Evolutionary conservation across 2,113 vertebrate genomes (phyloP).

Genomic region (Labeo catla): DNA sequence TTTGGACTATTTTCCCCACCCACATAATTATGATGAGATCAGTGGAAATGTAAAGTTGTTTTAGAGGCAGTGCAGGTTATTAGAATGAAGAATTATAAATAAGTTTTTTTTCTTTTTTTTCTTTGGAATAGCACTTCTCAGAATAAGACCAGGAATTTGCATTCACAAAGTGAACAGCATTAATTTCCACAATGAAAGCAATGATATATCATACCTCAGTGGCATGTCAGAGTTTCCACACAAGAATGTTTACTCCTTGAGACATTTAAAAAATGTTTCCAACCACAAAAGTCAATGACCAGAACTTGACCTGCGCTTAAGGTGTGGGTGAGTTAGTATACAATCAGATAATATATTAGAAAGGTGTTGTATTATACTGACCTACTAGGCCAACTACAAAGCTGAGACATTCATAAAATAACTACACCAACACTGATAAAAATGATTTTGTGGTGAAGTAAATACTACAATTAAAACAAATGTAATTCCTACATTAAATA

Average conservation of each 20-base stretch:
- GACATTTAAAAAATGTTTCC: background rate
- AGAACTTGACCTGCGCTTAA: background rate
- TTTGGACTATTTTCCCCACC: background rate
- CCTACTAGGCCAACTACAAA: background rate
- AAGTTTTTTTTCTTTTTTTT: background rate
- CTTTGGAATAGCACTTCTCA: background rate
- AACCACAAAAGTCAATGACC: background rate
- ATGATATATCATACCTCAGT: background rate
- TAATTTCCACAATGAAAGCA: background rate
- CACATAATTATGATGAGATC: background rate
- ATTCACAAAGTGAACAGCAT: background rate
- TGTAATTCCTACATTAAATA: no score
- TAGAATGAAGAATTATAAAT: no score
- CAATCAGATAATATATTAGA: no score
- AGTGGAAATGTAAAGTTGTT: background rate
- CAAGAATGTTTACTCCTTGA: background rate
- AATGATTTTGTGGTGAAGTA: no score
- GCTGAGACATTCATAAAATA: no score
- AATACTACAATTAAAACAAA: no score
- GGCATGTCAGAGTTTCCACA: background rate
- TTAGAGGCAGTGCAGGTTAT: background rate
- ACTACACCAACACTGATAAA: no score
- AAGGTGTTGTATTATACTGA: no score
- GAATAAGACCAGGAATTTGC: background rate
- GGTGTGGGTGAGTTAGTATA: background rate